These are phyloP conservation scores for Bombus terrestris DNA, from an alignment of 1,140 invertebrate species.

Conservation along the genomic window DNA sequence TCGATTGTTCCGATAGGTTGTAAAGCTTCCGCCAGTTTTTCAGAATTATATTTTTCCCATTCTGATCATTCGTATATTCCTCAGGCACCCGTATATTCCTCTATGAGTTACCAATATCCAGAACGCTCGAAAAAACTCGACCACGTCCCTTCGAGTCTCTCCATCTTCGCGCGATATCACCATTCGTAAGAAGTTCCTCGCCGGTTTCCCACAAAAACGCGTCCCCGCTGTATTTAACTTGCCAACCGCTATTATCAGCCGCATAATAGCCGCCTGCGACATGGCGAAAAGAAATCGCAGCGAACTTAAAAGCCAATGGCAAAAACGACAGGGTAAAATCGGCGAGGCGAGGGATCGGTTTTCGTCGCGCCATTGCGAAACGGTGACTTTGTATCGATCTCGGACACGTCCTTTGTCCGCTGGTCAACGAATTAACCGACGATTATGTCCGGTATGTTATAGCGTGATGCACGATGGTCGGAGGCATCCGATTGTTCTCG, in stretches of 20 bases:
- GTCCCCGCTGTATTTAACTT: slow-evolving; percentile 8
- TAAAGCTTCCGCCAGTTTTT: background rate
- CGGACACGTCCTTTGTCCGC: slow-evolving; percentile 24
- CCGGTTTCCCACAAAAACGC: background rate
- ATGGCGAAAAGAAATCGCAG: background rate
- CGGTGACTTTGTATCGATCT: slow-evolving; percentile 33
- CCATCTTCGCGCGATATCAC: background rate
- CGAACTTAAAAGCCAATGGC: background rate
- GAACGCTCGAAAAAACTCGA: background rate
- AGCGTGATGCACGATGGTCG: slow-evolving; percentile 17
- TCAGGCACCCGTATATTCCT: background rate
- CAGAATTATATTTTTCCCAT: background rate
- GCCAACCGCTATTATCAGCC: background rate
- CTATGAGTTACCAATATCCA: background rate
- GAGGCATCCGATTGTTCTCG: background rate
- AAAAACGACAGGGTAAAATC: background rate
- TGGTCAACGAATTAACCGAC: slow-evolving; percentile 28
- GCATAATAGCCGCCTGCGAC: background rate
- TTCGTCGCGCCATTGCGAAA: background rate
- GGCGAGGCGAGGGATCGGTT: slow-evolving; percentile 5
- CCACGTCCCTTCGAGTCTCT: background rate
- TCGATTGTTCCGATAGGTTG: background rate
- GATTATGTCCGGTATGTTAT: slow-evolving; percentile 44
- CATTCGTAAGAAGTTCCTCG: background rate
- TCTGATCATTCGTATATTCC: background rate